Percentiles rank a stretch among this genome's conserved stretches.
phyloP scores from a whole-genome alignment of 2,797 vertebrate species.

The Chelon auratus region DNA sequence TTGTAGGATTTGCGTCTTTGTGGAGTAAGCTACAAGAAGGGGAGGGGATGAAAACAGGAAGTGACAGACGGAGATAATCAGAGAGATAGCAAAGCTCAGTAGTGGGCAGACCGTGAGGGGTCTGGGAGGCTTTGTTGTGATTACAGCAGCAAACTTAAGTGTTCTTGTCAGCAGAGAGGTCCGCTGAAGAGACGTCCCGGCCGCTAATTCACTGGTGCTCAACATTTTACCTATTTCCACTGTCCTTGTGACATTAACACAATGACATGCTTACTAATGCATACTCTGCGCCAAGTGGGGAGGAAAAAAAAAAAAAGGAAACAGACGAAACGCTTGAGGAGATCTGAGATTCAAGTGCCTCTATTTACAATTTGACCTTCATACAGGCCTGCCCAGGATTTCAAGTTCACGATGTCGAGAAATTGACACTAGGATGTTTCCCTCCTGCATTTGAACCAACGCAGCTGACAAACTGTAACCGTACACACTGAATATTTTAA shows the following conservation, averaged over 20 bases:
- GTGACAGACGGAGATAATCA: conserved; percentile 33
- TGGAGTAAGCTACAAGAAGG: not conserved
- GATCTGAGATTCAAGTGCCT: conserved; percentile 31
- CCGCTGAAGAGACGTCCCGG: conserved; percentile 20
- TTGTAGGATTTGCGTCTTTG: conserved; percentile 25
- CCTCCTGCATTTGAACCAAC: conserved; percentile 9
- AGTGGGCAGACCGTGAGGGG: not conserved
- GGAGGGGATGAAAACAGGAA: not conserved
- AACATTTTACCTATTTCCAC: conserved; percentile 23
- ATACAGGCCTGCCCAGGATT: conserved; percentile 18
- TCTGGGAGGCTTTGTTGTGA: conserved; percentile 26
- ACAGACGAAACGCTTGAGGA: conserved; percentile 16
- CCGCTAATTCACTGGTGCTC: conserved; percentile 48
- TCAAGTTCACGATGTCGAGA: conserved; percentile 18
- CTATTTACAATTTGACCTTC: conserved; percentile 53
- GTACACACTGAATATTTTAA: conserved; percentile 18
- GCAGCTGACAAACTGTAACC: conserved; percentile 21
- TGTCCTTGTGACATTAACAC: conserved; percentile 43
- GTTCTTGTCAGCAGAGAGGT: conserved; percentile 38
- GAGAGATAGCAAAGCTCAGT: conserved; percentile 11
- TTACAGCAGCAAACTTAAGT: conserved; percentile 49
- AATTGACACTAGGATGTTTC: conserved; percentile 25
- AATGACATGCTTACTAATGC: conserved; percentile 30
- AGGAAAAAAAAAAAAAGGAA: conserved; percentile 7
- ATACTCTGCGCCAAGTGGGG: conserved; percentile 21